Conservation (phyloP, 2,113 vertebrate genomes). For the Sitta europaea region DNA sequence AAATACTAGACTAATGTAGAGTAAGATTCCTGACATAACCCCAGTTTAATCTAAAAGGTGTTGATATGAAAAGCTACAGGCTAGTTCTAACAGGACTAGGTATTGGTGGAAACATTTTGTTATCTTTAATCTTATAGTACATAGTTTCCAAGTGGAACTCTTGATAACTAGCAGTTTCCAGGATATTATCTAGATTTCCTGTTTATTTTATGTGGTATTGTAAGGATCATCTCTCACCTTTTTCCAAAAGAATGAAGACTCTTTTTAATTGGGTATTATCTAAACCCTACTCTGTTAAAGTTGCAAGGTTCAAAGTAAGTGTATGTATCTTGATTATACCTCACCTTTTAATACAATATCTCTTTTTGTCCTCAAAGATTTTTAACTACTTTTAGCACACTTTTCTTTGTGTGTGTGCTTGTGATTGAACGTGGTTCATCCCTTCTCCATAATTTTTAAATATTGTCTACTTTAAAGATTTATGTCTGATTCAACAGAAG, state of each 20-base stretch:
- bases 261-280: not conserved
- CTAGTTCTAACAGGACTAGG: not conserved
- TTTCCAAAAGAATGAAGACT: not conserved
- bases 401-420: not conserved
- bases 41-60: not conserved
- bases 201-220: not conserved
- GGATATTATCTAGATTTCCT: not conserved
- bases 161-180: not conserved
- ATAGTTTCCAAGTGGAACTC: not conserved
- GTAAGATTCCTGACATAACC: not conserved
- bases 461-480: not conserved
- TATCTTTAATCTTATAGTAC: not conserved
- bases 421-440: not conserved
- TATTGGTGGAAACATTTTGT: not conserved
- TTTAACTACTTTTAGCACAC: not conserved
- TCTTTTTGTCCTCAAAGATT: not conserved
- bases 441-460: not conserved
- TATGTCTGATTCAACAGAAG: not conserved
- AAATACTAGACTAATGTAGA: not conserved
- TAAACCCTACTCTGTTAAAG: not conserved
- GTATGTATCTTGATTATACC: not conserved
- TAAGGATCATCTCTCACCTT: not conserved
- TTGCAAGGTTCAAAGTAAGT: accelerated
- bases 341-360: not conserved
- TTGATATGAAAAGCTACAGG: not conserved